phyloP scores from a whole-genome alignment of 2,113 vertebrate species.

The Rutilus rutilus region DNA sequence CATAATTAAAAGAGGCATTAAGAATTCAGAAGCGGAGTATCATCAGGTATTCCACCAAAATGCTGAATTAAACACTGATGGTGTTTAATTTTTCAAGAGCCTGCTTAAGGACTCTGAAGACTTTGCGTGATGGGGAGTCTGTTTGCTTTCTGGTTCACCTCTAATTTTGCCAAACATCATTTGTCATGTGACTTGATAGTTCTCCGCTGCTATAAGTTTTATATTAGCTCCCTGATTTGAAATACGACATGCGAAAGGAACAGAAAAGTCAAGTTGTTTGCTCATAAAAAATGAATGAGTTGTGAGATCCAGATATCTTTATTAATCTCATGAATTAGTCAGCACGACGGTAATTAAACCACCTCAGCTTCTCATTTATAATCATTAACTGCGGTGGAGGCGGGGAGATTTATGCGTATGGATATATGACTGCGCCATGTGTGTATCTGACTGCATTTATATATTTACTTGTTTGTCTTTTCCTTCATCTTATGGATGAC shows the following conservation, averaged over 20 bases:
- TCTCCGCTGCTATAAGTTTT: slow-evolving; percentile 17
- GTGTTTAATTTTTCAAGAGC: slow-evolving; percentile 42
- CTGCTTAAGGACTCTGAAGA: background rate
- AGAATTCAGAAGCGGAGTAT: slow-evolving; percentile 17
- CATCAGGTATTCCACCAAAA: slow-evolving; percentile 40
- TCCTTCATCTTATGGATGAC: slow-evolving; percentile 20
- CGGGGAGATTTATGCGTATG: background rate
- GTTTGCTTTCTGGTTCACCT: slow-evolving; percentile 34
- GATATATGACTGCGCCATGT: slow-evolving; percentile 23
- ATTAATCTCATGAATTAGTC: slow-evolving; percentile 44
- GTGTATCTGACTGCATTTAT: slow-evolving; percentile 13
- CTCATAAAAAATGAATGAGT: slow-evolving; percentile 45
- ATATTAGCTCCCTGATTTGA: slow-evolving; percentile 24
- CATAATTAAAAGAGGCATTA: slow-evolving; percentile 43
- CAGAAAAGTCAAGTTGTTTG: slow-evolving; percentile 50
- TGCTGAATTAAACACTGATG: slow-evolving; percentile 30
- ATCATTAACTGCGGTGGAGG: slow-evolving; percentile 29
- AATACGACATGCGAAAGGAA: slow-evolving; percentile 28
- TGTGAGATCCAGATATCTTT: slow-evolving; percentile 41
- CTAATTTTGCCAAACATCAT: slow-evolving; percentile 46
- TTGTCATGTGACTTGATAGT: slow-evolving; percentile 42
- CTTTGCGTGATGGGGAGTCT: background rate
- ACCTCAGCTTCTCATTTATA: slow-evolving; percentile 44
- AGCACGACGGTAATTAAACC: slow-evolving; percentile 29
- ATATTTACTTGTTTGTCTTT: slow-evolving; percentile 18